These are phyloP conservation scores for Neodiprion lecontei DNA, from an alignment of 1,140 invertebrate species.

Conservation along the genomic window DNA sequence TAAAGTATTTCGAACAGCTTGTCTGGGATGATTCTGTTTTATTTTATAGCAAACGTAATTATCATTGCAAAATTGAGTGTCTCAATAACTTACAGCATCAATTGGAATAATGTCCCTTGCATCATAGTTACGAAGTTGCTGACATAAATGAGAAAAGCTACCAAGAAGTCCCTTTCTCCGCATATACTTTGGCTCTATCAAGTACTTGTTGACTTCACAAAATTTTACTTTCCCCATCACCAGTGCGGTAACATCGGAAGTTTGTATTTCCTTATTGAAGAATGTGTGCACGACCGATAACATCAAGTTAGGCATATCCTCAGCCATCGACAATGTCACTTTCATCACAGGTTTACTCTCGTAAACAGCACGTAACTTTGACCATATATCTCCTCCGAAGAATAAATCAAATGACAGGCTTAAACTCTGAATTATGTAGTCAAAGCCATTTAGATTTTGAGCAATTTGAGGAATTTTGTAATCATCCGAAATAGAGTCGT, in stretches of 20 bases:
- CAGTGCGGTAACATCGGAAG: constrained; percentile 41
- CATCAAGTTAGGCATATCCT: constrained; percentile 50
- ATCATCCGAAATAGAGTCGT: no score
- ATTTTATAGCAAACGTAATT: neutral
- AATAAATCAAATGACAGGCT: constrained; percentile 1
- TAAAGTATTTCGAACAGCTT: no score
- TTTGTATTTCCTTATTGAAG: constrained; percentile 45
- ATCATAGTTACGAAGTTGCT: constrained; percentile 36
- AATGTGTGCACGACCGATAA: constrained; percentile 50
- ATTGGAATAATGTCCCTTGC: constrained; percentile 8
- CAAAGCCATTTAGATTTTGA: neutral
- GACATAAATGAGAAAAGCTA: constrained; percentile 49
- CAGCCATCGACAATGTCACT: constrained; percentile 43
- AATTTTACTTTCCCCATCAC: constrained; percentile 37
- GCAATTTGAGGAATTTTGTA: neutral
- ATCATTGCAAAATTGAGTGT: neutral
- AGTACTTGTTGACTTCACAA: constrained; percentile 51
- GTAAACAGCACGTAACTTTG: constrained; percentile 41
- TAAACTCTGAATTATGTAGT: neutral
- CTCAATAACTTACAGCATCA: neutral
- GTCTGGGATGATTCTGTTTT: no score
- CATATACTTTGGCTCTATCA: constrained; percentile 49
- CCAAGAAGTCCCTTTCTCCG: constrained; percentile 46
- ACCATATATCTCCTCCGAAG: constrained; percentile 50
- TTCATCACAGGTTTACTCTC: constrained; percentile 42